Base-by-base conservation (phyloP, 2,888 invertebrate genomes). In the Agrochola lota region DNA sequence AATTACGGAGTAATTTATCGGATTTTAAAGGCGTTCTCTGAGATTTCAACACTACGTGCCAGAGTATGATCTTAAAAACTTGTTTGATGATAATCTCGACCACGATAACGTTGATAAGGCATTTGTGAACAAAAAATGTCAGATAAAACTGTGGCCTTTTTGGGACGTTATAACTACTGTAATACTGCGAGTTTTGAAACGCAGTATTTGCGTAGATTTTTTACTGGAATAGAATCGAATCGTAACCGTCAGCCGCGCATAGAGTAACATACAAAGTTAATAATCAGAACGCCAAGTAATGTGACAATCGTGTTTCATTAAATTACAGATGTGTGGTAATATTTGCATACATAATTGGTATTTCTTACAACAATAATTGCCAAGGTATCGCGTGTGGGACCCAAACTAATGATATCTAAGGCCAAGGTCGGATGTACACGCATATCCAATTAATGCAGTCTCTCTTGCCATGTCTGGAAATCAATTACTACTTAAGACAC, bases 341-440 rank as follows among this genome's bases (percentile, higher is more conserved):
- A 83, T 83, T 85, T 76, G 64, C 86, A 83, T 78, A 71, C 68
- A 71, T 80, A 87, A 86, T 69, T 74, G 74, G 60, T 80, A 75
- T 74, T 76, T 83, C 73, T 80, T 88, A 82, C 78, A 74, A 73
- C 64, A 76, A 59, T 81, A 73, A 85, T 74, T 81, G 52, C n/a
- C 26, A 49, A 62, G 60, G 52, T 71, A 87, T 88, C 68, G 89
- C 87, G 88, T 88, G 88, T 79, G 60, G 76, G 77, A 85, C 80
- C 78, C 71, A 80, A 86, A 81, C 78, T 81, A 90, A 88, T 89
- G 86, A 91, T 91, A 88, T 87, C 88, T 91, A 93, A 93, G 93
- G 92, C 92, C 94, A 95, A 94, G 95, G 94, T 90, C 92, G 88
- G 82, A 90, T 88, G 86, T 87, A 90, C 94, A 94, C 91, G 93